Conservation (phyloP, 2,113 vertebrate genomes). For the Silurus meridionalis region DNA sequence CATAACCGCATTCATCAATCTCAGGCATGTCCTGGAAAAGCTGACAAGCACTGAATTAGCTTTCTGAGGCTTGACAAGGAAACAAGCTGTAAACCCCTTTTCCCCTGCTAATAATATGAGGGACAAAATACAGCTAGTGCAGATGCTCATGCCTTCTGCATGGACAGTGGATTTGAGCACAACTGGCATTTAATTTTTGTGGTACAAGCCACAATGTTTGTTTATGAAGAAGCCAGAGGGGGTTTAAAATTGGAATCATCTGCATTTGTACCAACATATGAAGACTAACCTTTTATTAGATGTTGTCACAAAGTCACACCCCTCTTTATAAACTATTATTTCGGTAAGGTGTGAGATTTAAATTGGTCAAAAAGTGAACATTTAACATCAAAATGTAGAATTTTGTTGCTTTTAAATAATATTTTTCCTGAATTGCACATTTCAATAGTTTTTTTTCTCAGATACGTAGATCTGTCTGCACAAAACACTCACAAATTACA, state of each 20-base stretch:
- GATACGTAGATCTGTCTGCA: too few species aligned
- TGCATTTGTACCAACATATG: neutral
- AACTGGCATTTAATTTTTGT: slow-evolving; percentile 7
- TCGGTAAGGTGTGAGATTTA: too few species aligned
- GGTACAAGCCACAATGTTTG: neutral
- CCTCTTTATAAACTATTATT: neutral
- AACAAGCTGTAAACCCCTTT: slow-evolving; percentile 27
- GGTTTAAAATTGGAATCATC: neutral
- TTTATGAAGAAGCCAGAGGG: slow-evolving; percentile 7
- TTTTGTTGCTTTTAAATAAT: too few species aligned
- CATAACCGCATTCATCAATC: slow-evolving; percentile 83
- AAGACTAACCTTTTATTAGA: neutral
- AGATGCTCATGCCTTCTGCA: neutral
- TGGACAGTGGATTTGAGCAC: neutral
- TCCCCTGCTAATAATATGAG: slow-evolving; percentile 7
- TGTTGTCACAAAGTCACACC: neutral
- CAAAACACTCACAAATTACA: too few species aligned
- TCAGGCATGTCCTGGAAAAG: slow-evolving; percentile 81
- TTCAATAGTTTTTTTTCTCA: too few species aligned
- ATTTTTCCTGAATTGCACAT: too few species aligned
- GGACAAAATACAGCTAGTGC: slow-evolving; percentile 16
- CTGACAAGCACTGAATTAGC: slow-evolving; percentile 83
- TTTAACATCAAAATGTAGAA: too few species aligned
- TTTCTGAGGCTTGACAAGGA: slow-evolving; percentile 59
- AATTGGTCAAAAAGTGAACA: too few species aligned